Evolutionary conservation across 2,888 invertebrate species (phyloP).

Genomic region (Drosophila mercatorum): DNA sequence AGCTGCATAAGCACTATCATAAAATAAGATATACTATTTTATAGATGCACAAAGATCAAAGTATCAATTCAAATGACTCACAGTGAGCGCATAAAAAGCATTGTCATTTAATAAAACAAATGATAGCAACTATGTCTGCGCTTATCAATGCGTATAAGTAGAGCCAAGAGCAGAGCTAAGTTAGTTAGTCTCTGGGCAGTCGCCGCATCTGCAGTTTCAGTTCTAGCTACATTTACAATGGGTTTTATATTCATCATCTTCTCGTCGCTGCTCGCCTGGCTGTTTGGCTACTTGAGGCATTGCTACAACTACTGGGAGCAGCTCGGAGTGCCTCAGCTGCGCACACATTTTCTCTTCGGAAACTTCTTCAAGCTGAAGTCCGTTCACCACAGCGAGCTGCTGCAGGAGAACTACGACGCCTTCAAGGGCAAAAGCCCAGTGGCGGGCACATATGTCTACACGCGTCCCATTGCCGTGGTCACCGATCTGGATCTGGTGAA

Average conservation of each 20-base stretch:
- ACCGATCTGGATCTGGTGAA: conserved; percentile 81
- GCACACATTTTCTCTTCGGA: conserved; percentile 62
- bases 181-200: background rate
- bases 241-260: conserved; percentile 49
- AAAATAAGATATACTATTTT: too few species aligned
- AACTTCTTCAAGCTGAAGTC: conserved; percentile 59
- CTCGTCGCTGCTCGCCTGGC: conserved; percentile 38
- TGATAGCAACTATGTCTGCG: conserved; percentile 6
- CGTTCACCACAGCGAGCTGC: conserved; percentile 46
- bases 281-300: conserved; percentile 54
- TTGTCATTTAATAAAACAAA: conserved; percentile 10
- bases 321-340: conserved; percentile 60
- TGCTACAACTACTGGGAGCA: conserved; percentile 72
- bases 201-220: background rate
- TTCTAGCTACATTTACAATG: conserved; percentile 31
- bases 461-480: conserved; percentile 65
- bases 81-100: background rate
- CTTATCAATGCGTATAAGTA: conserved; percentile 25
- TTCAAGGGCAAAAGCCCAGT: conserved; percentile 64
- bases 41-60: too few species aligned
- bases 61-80: background rate
- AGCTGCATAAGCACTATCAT: too few species aligned
- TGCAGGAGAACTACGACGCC: conserved; percentile 70
- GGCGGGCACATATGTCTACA: conserved; percentile 74
- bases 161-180: background rate